A percentile compares a stretch with the other conserved stretches of the same genome.
phyloP scores from a whole-genome alignment of 2,113 vertebrate species.

The Silurus glanis region DNA sequence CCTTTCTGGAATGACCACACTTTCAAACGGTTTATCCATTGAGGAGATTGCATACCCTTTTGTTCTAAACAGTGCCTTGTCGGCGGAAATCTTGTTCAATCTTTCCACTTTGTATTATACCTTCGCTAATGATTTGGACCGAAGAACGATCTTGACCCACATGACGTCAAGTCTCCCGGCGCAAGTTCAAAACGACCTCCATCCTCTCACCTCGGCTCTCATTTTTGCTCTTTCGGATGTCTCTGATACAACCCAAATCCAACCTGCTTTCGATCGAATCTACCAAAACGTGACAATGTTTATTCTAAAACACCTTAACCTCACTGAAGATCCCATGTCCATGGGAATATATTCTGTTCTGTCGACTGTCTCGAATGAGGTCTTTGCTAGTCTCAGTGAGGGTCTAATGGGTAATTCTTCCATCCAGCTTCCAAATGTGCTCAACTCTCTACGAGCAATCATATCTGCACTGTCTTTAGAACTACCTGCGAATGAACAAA shows the following conservation, averaged over 20 bases:
- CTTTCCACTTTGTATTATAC: slow-evolving; percentile 45
- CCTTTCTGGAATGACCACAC: neutral
- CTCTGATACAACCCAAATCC: slow-evolving; percentile 48
- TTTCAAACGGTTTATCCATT: slow-evolving; percentile 39
- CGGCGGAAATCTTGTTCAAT: slow-evolving; percentile 51
- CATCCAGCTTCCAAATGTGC: neutral
- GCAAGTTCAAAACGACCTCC: slow-evolving; percentile 31
- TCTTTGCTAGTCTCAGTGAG: slow-evolving; percentile 39
- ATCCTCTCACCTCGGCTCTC: slow-evolving; percentile 30
- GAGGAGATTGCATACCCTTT: slow-evolving; percentile 36
- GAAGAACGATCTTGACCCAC: slow-evolving; percentile 21
- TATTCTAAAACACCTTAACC: slow-evolving; percentile 44
- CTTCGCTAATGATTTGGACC: slow-evolving; percentile 26
- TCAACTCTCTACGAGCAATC: slow-evolving; percentile 34
- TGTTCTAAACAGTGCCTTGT: slow-evolving; percentile 48
- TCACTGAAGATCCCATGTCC: slow-evolving; percentile 31
- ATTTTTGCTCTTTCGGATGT: slow-evolving; percentile 40
- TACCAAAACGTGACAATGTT: slow-evolving; percentile 42
- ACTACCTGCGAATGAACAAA: slow-evolving; percentile 38
- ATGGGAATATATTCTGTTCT: slow-evolving; percentile 25
- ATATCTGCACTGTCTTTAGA: slow-evolving; percentile 19
- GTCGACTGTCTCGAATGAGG: slow-evolving; percentile 45
- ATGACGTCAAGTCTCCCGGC: slow-evolving; percentile 38
- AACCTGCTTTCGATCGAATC: slow-evolving; percentile 45
- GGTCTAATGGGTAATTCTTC: slow-evolving; percentile 31